Evolutionary conservation across 2,113 vertebrate species (phyloP), one percentile per base, ranked within the genome.

Genomic region (Barbus barbus): DNA sequence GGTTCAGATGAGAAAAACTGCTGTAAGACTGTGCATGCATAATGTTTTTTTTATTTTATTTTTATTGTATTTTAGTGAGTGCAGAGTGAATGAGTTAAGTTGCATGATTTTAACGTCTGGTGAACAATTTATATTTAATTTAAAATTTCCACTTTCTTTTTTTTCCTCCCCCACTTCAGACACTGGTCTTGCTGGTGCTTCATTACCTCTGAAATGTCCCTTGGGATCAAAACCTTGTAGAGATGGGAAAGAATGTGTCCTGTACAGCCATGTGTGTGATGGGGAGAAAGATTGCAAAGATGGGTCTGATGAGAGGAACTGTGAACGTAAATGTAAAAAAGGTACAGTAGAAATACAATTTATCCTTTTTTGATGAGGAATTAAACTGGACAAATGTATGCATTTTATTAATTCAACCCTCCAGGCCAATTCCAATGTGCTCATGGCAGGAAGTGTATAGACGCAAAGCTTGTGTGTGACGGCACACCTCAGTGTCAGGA

Each of bases 261-360:
- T 92, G n/a, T 79, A 63, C 5, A 91, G 91, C 53, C 92, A 91
- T 9, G 18, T 95, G 75, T 97, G 96, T 26, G 95, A 97, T 3
- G 96, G 96, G 1, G 91, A 94, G 46, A 88, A 89, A 88, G 84
- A 94, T 90, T 97, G 97, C 72, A 89, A 72, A 4, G 97, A 97
- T 69, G 94, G 91, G 9, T 97, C 96, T 0, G 96, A 98, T 82
- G 96, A 98, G 85, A 84, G 87, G 26, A 92, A 92, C 12, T 73
- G 89, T 58, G 82, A 72, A 41, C 76, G 90, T 67, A 94, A 93
- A 18, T 90, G 87, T 71, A 87, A 53, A 18, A 90, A 92, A 93
- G 94, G 94, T 96, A 82, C 1, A 28, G 14, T 53, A 12, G 14
- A 44, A 65, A 46, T 63, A 33, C 56, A 16, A 2, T 38, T 20